These are phyloP conservation scores for Epinotia nisella DNA, from an alignment of 2,888 invertebrate species.

Conservation along the genomic window DNA sequence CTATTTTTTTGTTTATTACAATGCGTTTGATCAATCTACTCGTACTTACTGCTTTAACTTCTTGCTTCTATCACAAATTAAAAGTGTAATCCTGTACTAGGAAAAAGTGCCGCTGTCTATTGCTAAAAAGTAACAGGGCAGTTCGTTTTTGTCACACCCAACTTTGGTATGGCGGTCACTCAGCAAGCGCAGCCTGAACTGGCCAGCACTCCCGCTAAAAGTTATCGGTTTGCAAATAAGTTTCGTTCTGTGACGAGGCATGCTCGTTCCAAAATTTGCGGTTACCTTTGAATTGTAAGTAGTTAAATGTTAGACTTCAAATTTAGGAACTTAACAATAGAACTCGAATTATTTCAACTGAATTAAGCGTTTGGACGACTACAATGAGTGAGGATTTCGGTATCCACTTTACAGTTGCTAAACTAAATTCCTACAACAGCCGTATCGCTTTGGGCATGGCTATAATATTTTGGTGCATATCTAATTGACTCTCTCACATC, in stretches of 20 bases:
- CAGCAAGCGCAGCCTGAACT: conserved; percentile 62
- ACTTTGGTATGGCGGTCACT: conserved; percentile 65
- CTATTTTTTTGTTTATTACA: too few species aligned
- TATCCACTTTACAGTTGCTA: conserved; percentile 73
- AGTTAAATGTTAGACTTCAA: conserved; percentile 82
- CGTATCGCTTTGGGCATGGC: conserved; percentile 65
- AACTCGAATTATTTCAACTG: conserved; percentile 81
- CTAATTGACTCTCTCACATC: conserved; percentile 53
- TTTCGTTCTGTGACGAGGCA: conserved; percentile 76
- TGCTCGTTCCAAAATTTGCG: conserved; percentile 81
- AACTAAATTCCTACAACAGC: conserved; percentile 75
- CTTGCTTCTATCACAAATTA: background rate
- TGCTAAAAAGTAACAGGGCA: background rate
- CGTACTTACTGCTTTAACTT: too few species aligned
- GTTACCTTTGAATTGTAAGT: conserved; percentile 84
- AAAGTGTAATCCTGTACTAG: background rate
- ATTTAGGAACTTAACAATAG: conserved; percentile 82
- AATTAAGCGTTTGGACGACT: conserved; percentile 79
- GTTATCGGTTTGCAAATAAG: conserved; percentile 82
- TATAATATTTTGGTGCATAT: conserved; percentile 61
- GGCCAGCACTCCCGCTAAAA: conserved; percentile 68
- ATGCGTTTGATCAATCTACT: too few species aligned
- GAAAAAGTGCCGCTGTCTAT: background rate
- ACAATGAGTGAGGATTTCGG: conserved; percentile 76
- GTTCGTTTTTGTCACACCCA: conserved; percentile 64